Evolutionary conservation across 1,140 invertebrate species (phyloP), one percentile per base, ranked within the genome.

Genomic region (Drosophila ercepeae): DNA sequence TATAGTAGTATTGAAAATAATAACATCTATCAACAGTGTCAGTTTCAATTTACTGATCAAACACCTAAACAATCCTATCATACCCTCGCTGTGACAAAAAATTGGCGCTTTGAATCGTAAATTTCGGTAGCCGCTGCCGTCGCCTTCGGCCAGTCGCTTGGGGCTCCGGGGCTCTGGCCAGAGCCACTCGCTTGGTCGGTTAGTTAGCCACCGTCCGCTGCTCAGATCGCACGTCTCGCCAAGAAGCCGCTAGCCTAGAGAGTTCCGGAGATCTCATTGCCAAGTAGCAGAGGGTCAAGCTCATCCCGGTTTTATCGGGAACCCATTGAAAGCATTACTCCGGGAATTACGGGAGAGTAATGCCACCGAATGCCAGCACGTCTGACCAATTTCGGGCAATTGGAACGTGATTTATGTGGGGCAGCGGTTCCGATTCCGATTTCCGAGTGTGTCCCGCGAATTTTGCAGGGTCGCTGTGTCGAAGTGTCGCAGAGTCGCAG

Each of bases 351-450:
- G 23, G 36, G 16, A 75, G 36, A 42, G 59, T 57, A 73, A 64
- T 64, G 59, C 45, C 70, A 64, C 14, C 27, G 46, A 73, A 74
- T 84, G 77, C 81, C 82, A 73, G 53, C 81, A 84, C 81, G 81
- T 84, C 67, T 84, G 63, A 58, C 58, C 60, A 79, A 61, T 88
- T 88, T 69, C 50, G 60, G 46, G 42, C 46, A 73, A 76, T 64
- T 64, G 72, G 75, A 73, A 84, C 81, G 81, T 84, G 81, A 84
- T 84, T 72, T 84, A 76, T 84, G 81, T 73, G 72, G 72, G 61
- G 18, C 75, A 73, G 69, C 48, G 45, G 32, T 61, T 72, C 48
- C 57, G 49, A 61, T n/a, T 50, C 45, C 21, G 25, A 49, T 55
- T 16, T 45, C 63, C 52, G n/a, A 69, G 68, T 57, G 60, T 19